Evolutionary conservation across 2,888 invertebrate genomes (phyloP).

Genomic region (Ernsta delagoae): DNA sequence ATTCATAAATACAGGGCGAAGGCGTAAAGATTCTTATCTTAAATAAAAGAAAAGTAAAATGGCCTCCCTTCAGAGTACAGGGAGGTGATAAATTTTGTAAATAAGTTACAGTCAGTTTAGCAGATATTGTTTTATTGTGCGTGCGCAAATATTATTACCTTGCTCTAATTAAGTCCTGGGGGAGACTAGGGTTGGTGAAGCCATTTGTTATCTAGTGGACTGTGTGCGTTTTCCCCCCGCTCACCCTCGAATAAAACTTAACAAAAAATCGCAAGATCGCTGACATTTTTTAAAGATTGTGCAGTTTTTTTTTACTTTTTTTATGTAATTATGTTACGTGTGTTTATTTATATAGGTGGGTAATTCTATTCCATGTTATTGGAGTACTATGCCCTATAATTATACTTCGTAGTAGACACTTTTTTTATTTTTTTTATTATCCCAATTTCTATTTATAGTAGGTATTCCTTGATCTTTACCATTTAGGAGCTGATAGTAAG

Average conservation of each 20-base stretch:
- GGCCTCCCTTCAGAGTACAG: background rate
- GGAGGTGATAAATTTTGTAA: slow-evolving; percentile 21
- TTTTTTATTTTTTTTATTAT: too few species aligned
- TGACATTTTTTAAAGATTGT: background rate
- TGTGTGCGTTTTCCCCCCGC: slow-evolving; percentile 3
- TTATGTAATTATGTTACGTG: too few species aligned
- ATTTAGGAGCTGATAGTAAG: too few species aligned
- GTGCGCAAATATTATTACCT: slow-evolving; percentile 32
- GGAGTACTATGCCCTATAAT: too few species aligned
- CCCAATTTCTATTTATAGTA: too few species aligned
- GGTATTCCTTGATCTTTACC: too few species aligned
- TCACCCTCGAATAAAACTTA: background rate
- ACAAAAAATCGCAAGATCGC: too few species aligned
- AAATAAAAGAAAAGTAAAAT: background rate
- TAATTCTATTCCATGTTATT: too few species aligned
- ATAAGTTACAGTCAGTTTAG: slow-evolving; percentile 28
- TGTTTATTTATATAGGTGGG: too few species aligned
- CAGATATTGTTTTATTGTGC: slow-evolving; percentile 27
- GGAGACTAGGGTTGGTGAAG: slow-evolving; percentile 21
- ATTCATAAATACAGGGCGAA: too few species aligned
- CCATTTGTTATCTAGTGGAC: slow-evolving; percentile 28
- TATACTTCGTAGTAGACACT: too few species aligned
- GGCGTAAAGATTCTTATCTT: background rate
- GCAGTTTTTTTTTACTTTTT: too few species aligned
- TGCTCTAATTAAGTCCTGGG: slow-evolving; percentile 31